Evolutionary conservation across 2,797 vertebrate species (phyloP), one percentile per base, ranked within the genome.

Genomic region (Australoheros facetus): DNA sequence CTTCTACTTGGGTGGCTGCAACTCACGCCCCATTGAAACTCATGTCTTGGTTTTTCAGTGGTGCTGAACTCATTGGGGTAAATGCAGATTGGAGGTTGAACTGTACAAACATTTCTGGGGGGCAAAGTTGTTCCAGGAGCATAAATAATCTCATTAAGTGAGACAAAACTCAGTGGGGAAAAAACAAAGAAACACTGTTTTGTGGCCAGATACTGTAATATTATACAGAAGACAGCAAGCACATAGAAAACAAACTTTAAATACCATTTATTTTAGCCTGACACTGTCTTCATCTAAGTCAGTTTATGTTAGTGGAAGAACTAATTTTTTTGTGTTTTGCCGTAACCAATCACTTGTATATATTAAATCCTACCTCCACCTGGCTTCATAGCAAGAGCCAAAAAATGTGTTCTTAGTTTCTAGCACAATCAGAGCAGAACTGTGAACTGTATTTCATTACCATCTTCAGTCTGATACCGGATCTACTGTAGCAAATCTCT

Each of bases 111-210:
- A 87, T 84, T 83, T 84, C 83, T 90, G 34, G 77, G 60, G 84
- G 87, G 85, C 80, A 77, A 70, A 79, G 56, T 78, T 87, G 71
- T 82, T 87, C 56, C 28, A 55, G 60, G 71, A 37, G 82, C 81
- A 87, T 80, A 90, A 85, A 77, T 87, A 90, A 93, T 88, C 77
- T 74, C 37, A 80, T 91, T 89, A 81, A 78, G 75, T 71, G 23
- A 82, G n/a, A 26, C 69, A 26, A 45, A 75, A 66, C 60, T 85
- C 82, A 82, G 56, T 58, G 73, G 66, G 66, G n/a, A 57, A 57
- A 71, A 73, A 37, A 32, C 70, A 78, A 75, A 84, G 69, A 77
- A 17, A 55, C 5, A 37, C 13, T 60, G 16, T 51, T 45, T 64
- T 56, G 6, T 64, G 45, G 53, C 8, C 51, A 60, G 26, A 70